Evolutionary conservation across 2,113 vertebrate genomes (phyloP).

Genomic region (Otolemur garnettii): DNA sequence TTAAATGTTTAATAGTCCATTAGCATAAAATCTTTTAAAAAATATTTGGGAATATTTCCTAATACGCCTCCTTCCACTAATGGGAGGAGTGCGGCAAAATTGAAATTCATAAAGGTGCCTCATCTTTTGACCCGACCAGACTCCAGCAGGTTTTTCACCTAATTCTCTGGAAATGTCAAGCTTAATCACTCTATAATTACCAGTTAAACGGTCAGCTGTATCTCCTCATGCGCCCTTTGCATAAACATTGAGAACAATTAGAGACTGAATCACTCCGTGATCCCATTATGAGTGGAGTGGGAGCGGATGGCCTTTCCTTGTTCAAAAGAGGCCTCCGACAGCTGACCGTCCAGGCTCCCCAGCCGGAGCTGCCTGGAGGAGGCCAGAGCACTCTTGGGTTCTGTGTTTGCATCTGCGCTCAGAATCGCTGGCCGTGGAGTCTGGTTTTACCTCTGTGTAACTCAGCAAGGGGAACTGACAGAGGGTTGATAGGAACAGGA

Average conservation of each 20-base stretch:
- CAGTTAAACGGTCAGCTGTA: slow-evolving; percentile 71
- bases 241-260: slow-evolving; percentile 77
- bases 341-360: not conserved
- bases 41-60: slow-evolving; percentile 63
- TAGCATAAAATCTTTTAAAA: slow-evolving; percentile 72
- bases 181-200: slow-evolving; percentile 78
- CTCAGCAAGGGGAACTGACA: slow-evolving; percentile 44
- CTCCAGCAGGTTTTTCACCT: slow-evolving; percentile 66
- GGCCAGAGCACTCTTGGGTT: not conserved
- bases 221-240: slow-evolving; percentile 55
- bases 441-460: slow-evolving; percentile 45
- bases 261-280: slow-evolving; percentile 19
- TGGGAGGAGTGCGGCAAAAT: not conserved
- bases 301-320: not conserved
- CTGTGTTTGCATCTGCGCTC: not conserved
- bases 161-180: slow-evolving; percentile 74
- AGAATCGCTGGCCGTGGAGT: not conserved
- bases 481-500: slow-evolving; percentile 65
- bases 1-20: slow-evolving; percentile 84
- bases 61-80: not conserved
- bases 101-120: slow-evolving; percentile 73
- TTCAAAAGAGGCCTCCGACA: not conserved
- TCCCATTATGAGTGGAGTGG: not conserved
- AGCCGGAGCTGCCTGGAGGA: not conserved
- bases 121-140: slow-evolving; percentile 73